A percentile compares a stretch with the other conserved stretches of the same genome.
Conservation (phyloP, 1,140 invertebrate species). For the Cyclina sinensis region DNA sequence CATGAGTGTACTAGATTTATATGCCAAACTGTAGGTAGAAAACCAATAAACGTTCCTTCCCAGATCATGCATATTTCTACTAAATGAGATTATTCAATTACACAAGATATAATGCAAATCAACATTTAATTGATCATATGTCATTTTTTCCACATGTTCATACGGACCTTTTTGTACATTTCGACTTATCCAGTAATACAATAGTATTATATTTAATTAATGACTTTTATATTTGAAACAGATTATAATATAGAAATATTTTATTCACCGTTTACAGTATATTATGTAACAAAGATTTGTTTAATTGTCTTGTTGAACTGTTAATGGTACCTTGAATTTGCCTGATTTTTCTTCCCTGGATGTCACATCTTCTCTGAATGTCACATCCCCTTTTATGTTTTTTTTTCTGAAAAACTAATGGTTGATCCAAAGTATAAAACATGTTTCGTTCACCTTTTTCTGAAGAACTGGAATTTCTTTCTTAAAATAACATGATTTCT, state of each 20-base stretch:
- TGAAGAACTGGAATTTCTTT: no score
- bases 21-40: no score
- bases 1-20: no score
- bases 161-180: neutral
- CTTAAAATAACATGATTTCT: no score
- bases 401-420: no score
- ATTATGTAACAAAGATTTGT: constrained; percentile 46
- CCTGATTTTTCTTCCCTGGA: neutral
- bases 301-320: constrained; percentile 44
- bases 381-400: neutral
- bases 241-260: constrained; percentile 54
- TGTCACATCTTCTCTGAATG: no score
- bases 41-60: neutral
- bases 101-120: constrained; percentile 16
- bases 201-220: constrained; percentile 60
- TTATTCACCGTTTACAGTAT: constrained; percentile 55
- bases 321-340: constrained; percentile 44
- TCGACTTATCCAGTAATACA: constrained; percentile 28
- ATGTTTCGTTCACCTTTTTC: no score
- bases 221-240: constrained; percentile 59
- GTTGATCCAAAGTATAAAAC: no score
- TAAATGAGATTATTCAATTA: neutral
- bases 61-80: constrained; percentile 13
- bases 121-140: constrained; percentile 5
- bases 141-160: constrained; percentile 14